Percentiles rank a stretch among this genome's conserved stretches.
These are phyloP conservation scores for Salminus brasiliensis DNA, from an alignment of 2,113 vertebrate genomes.

Conservation along the genomic window DNA sequence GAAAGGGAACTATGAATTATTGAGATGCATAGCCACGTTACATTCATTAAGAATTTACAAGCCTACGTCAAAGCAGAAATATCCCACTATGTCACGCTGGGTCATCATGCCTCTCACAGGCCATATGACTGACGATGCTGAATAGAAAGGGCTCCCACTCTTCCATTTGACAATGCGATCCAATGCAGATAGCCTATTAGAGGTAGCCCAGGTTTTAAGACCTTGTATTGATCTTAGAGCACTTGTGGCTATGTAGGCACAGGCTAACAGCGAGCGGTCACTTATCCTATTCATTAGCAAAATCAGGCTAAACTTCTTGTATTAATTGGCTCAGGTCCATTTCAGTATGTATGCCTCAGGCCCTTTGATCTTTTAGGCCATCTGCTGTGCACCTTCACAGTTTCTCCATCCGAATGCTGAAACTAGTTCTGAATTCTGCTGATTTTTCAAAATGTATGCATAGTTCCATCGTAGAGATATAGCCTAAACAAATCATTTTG, in stretches of 20 bases:
- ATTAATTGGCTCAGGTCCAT: slow-evolving; percentile 44
- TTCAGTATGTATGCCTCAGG: slow-evolving; percentile 47
- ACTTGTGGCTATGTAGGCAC: slow-evolving; percentile 9
- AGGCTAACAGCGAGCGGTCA: slow-evolving; percentile 15
- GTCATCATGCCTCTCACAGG: neutral
- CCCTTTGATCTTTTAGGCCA: slow-evolving; percentile 40
- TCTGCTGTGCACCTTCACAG: slow-evolving; percentile 1
- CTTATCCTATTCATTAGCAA: slow-evolving; percentile 35
- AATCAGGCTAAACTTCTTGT: slow-evolving; percentile 41
- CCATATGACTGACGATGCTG: neutral
- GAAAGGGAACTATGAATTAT: slow-evolving; percentile 8
- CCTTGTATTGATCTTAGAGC: slow-evolving; percentile 10
- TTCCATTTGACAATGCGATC: neutral
- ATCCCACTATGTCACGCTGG: neutral
- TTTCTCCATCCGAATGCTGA: neutral
- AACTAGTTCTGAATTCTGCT: no score
- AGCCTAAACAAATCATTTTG: no score
- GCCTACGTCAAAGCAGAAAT: neutral
- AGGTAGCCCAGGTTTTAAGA: neutral
- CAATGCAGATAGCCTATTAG: neutral
- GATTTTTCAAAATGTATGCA: no score
- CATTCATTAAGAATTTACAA: slow-evolving; percentile 10
- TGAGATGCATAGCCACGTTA: neutral
- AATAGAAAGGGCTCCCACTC: neutral
- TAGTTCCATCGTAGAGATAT: no score